Conservation (phyloP, 1,140 invertebrate genomes). For the Leptopilina clavipes region DNA sequence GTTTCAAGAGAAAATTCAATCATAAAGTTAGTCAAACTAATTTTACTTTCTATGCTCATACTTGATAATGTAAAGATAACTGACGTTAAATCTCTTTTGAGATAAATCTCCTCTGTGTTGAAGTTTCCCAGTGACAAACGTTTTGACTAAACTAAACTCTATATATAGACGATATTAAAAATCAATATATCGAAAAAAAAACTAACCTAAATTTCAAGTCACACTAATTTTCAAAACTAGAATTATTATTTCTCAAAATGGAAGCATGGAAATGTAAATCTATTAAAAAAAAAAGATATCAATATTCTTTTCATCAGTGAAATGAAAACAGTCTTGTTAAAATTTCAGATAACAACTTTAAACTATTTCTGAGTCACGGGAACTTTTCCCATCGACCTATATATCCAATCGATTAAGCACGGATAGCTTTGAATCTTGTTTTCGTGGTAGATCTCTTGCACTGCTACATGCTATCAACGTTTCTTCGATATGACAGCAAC, state of each 20-base stretch:
- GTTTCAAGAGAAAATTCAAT: slow-evolving; percentile 8
- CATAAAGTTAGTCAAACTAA: slow-evolving; percentile 25
- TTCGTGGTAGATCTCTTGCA: slow-evolving; percentile 6
- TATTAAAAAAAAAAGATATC: not conserved
- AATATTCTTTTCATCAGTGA: not conserved
- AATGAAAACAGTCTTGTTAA: slow-evolving; percentile 1
- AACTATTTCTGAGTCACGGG: not conserved
- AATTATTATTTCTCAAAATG: too few relatives aligned
- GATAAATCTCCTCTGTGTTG: not conserved
- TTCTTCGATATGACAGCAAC: not conserved
- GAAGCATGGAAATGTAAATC: not conserved
- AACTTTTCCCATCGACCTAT: slow-evolving; percentile 31
- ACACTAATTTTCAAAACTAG: too few relatives aligned
- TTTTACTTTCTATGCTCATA: slow-evolving; percentile 29
- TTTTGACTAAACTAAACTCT: not conserved
- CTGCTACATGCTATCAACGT: not conserved
- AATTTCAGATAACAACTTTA: slow-evolving; percentile 1
- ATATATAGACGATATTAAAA: not conserved
- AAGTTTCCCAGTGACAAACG: slow-evolving; percentile 21
- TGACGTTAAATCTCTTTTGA: slow-evolving; percentile 27
- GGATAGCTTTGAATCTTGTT: slow-evolving; percentile 16
- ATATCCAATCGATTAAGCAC: slow-evolving; percentile 30
- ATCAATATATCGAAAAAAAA: too few relatives aligned
- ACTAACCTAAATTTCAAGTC: too few relatives aligned
- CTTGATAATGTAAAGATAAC: slow-evolving; percentile 19